Percentiles rank a stretch among this genome's conserved stretches.
Evolutionary conservation across 2,113 vertebrate genomes (phyloP).

Genomic region (Leucosticte australis): DNA sequence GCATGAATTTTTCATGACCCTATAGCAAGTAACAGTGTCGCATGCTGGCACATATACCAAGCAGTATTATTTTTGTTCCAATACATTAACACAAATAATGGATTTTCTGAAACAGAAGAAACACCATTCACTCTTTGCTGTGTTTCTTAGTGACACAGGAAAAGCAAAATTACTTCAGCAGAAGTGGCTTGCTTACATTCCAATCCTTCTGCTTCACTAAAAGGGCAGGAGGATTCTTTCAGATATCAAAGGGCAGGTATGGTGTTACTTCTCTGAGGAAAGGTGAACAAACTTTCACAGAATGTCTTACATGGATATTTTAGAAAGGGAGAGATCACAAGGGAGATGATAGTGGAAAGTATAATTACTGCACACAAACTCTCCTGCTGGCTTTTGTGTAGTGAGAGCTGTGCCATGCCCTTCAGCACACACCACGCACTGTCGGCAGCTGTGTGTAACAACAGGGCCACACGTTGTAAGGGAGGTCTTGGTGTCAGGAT

Average conservation of each 20-base stretch:
- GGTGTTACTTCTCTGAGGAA: not conserved
- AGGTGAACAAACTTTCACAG: not conserved
- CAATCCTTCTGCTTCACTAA: not conserved
- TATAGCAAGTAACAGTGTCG: not conserved
- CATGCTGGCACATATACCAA: not conserved
- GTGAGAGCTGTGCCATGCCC: not conserved
- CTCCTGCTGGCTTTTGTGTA: not conserved
- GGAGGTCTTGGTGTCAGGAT: not conserved
- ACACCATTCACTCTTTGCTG: not conserved
- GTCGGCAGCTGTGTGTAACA: not conserved
- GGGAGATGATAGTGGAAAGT: not conserved
- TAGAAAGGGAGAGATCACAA: not conserved
- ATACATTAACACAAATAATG: not conserved
- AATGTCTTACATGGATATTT: not conserved
- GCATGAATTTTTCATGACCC: not conserved
- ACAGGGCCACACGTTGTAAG: not conserved
- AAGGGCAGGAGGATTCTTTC: not conserved
- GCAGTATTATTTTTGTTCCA: not conserved
- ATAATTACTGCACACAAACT: not conserved
- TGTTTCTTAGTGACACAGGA: not conserved
- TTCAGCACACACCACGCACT: accelerated
- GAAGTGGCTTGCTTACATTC: not conserved
- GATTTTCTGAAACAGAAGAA: not conserved
- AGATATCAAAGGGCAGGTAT: not conserved
- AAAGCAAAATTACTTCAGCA: not conserved